A percentile compares a stretch with the other conserved stretches of the same genome.
phyloP scores from a whole-genome alignment of 2,113 vertebrate genomes.

The Okapia johnstoni region DNA sequence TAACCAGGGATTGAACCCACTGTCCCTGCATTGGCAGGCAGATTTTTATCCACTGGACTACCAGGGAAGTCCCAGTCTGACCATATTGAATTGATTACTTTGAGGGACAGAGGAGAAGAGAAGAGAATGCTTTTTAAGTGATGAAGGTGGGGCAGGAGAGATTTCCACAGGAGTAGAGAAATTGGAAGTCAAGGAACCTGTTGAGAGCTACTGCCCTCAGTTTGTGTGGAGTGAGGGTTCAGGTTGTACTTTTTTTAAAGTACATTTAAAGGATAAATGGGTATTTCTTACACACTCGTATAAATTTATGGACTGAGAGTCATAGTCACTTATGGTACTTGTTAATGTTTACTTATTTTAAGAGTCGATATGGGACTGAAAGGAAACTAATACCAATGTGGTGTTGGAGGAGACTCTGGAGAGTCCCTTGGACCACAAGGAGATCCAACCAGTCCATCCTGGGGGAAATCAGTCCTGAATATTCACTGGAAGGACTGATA shows the following conservation, averaged over 20 bases:
- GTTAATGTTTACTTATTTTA: neutral
- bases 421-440: neutral
- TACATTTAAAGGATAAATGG: neutral
- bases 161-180: neutral
- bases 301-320: neutral
- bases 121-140: neutral
- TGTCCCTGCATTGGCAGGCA: neutral
- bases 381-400: neutral
- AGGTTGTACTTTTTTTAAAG: neutral
- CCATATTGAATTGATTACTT: neutral
- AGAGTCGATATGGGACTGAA: neutral
- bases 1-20: neutral
- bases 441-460: neutral
- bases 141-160: neutral
- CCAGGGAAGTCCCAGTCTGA: neutral
- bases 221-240: neutral
- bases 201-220: neutral
- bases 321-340: neutral
- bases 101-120: neutral
- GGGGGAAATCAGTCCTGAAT: neutral
- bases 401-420: neutral
- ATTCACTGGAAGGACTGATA: neutral
- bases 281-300: neutral
- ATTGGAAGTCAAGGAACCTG: neutral
- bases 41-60: neutral